Conservation (phyloP, 2,888 invertebrate genomes). For the Tiphia femorata region DNA sequence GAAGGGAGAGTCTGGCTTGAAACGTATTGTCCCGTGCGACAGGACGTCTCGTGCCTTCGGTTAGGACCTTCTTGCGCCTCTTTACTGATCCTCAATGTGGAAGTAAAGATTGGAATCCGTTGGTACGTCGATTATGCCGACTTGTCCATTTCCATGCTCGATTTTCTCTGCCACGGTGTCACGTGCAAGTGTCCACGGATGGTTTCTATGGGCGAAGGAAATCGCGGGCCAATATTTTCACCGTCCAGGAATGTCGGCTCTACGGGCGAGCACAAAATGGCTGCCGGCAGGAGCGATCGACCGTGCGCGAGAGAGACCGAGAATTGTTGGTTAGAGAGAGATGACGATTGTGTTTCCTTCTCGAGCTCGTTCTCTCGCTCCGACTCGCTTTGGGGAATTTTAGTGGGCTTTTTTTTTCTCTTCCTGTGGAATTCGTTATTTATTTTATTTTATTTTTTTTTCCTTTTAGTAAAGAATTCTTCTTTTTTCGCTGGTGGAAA, state of each 20-base stretch:
- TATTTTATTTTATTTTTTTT: no score
- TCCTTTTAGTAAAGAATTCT: no score
- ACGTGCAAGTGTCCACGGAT: neutral
- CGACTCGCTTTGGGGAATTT: no score
- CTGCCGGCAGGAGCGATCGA: constrained; percentile 62
- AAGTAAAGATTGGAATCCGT: no score
- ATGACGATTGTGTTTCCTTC: constrained; percentile 35
- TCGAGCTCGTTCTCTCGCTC: constrained; percentile 8
- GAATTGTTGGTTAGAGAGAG: no score
- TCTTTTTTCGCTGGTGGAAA: no score
- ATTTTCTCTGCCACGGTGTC: no score
- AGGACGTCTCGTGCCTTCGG: constrained; percentile 2
- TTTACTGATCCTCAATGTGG: no score
- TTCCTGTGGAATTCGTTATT: no score
- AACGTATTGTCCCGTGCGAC: constrained; percentile 33
- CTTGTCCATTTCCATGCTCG: no score
- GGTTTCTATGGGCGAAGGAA: constrained; percentile 20
- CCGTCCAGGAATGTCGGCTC: constrained; percentile 54
- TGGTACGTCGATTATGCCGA: no score
- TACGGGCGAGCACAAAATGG: constrained; percentile 62
- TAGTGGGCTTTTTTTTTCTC: constrained; percentile 3
- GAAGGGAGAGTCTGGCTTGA: constrained; percentile 29
- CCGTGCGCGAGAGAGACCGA: constrained; percentile 52
- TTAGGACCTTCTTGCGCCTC: no score
- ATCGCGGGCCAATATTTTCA: constrained; percentile 59